A percentile compares a stretch with the other conserved stretches of the same genome.
These are phyloP conservation scores for Mus pahari DNA, from an alignment of 2,113 vertebrate genomes.

Conservation along the genomic window DNA sequence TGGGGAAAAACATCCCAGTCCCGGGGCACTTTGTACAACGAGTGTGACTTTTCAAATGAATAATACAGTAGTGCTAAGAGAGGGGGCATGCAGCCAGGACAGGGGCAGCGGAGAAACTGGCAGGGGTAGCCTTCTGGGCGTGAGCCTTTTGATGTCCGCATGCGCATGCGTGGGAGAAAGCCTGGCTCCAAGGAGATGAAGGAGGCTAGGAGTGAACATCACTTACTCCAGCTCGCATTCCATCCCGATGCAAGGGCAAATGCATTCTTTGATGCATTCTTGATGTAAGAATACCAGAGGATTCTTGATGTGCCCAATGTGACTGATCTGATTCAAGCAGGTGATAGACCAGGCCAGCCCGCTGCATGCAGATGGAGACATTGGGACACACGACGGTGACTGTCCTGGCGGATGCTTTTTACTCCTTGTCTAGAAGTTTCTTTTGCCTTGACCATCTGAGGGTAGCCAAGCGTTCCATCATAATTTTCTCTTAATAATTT, in stretches of 20 bases:
- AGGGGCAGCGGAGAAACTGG: neutral
- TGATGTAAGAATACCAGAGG: neutral
- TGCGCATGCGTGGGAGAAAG: neutral
- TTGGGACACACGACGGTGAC: no score
- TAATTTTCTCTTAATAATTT: neutral
- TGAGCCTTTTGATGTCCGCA: neutral
- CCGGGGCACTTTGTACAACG: neutral
- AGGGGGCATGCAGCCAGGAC: neutral
- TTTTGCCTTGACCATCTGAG: neutral
- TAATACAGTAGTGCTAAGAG: neutral
- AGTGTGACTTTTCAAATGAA: constrained; percentile 38
- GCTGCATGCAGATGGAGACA: neutral
- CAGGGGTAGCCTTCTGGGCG: neutral
- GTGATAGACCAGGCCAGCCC: no score
- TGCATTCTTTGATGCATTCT: no score
- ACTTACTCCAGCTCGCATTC: neutral
- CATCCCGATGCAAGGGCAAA: neutral
- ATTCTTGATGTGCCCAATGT: neutral
- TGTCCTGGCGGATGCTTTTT: neutral
- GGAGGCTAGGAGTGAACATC: neutral
- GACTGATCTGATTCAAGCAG: neutral
- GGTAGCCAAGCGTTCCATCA: neutral
- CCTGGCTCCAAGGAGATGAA: constrained; percentile 26
- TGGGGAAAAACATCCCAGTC: neutral
- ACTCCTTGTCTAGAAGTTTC: neutral